Evolutionary conservation across 2,797 vertebrate genomes (phyloP).

Genomic region (Anniella stebbinsi): DNA sequence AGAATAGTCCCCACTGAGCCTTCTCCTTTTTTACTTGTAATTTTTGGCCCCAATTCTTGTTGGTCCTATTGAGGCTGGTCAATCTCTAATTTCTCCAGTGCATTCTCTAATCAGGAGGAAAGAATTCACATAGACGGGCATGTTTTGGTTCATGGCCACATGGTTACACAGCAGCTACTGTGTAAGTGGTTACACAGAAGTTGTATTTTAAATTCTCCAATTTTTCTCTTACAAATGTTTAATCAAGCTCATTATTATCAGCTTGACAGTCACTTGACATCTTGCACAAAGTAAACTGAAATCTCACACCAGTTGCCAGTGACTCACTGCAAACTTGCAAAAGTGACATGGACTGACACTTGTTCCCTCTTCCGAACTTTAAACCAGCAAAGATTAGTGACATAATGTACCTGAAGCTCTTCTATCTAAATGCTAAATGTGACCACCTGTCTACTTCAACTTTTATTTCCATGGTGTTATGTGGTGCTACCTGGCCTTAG

Average conservation of each 20-base stretch:
- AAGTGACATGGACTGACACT: background rate
- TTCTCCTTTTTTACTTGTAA: background rate
- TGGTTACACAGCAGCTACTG: background rate
- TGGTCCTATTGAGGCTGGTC: no score
- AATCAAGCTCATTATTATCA: background rate
- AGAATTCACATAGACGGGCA: background rate
- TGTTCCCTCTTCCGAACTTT: background rate
- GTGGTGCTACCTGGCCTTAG: background rate
- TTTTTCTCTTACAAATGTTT: background rate
- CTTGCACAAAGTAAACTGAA: background rate
- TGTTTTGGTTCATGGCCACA: background rate
- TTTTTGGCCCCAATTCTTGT: background rate
- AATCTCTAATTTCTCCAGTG: background rate
- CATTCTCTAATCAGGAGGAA: background rate
- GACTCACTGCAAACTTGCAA: background rate
- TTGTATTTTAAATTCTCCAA: background rate
- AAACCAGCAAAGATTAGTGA: constrained; percentile 8
- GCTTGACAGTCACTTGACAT: background rate
- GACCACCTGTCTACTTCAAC: background rate
- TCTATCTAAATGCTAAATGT: constrained; percentile 11
- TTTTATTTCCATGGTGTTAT: background rate
- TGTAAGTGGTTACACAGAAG: no score
- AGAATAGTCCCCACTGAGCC: background rate
- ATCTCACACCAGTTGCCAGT: background rate
- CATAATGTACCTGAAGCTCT: background rate